phyloP scores from a whole-genome alignment of 2,888 invertebrate genomes.

The Dorcus parallelipipedus region DNA sequence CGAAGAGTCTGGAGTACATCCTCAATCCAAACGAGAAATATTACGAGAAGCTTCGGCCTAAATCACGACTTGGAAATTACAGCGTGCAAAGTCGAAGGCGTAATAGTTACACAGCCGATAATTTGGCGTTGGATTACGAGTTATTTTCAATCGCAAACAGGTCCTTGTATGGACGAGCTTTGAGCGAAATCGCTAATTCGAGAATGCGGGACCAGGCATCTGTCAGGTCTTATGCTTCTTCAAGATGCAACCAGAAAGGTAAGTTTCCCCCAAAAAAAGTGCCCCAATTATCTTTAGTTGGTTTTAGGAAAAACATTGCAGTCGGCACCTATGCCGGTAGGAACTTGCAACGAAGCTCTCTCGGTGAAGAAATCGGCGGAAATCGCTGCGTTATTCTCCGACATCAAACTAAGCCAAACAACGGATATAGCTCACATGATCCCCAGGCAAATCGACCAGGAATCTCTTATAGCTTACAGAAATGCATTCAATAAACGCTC shows the following conservation, averaged over 20 bases:
- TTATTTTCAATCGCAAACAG: slow-evolving; percentile 55
- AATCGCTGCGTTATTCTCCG: slow-evolving; percentile 82
- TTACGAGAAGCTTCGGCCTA: slow-evolving; percentile 49
- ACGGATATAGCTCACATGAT: slow-evolving; percentile 60
- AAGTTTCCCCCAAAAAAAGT: slow-evolving; percentile 4
- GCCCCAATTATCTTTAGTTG: slow-evolving; percentile 13
- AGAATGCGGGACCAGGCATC: slow-evolving; percentile 35
- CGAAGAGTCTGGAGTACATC: slow-evolving; percentile 55
- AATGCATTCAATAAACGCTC: slow-evolving; percentile 30
- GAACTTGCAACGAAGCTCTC: slow-evolving; percentile 58
- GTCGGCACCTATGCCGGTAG: slow-evolving; percentile 24
- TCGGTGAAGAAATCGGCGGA: slow-evolving; percentile 87
- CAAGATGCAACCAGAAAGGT: slow-evolving; percentile 26
- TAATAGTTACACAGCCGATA: slow-evolving; percentile 53
- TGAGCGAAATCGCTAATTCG: slow-evolving; percentile 32
- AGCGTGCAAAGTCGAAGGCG: slow-evolving; percentile 20
- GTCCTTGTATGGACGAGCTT: slow-evolving; percentile 35
- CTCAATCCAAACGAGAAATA: slow-evolving; percentile 54
- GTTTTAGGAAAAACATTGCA: slow-evolving; percentile 31
- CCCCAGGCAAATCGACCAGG: slow-evolving; percentile 30
- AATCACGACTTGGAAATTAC: slow-evolving; percentile 44
- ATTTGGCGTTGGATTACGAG: slow-evolving; percentile 74
- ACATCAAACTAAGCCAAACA: slow-evolving; percentile 67
- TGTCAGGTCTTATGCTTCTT: slow-evolving; percentile 26
- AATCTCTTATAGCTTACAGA: slow-evolving; percentile 27